Conservation (phyloP, 2,113 vertebrate species). For the Agelaius phoeniceus region DNA sequence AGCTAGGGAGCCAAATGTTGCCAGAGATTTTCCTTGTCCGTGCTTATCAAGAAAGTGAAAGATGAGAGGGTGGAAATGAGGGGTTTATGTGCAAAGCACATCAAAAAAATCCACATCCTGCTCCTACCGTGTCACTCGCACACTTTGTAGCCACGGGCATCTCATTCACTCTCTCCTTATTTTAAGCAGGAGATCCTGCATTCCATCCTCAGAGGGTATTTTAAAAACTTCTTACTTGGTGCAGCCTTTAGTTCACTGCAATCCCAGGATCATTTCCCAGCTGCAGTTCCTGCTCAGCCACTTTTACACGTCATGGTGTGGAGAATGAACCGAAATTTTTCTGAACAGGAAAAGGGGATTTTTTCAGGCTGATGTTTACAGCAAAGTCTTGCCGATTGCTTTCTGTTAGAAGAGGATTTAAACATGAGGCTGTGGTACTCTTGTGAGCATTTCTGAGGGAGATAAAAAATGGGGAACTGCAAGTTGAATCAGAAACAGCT, state of each 20-base stretch:
- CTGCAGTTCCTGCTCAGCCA: not conserved
- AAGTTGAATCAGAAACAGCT: not conserved
- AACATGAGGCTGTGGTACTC: not conserved
- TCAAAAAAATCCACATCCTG: not conserved
- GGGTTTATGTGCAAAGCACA: not conserved
- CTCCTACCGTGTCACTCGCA: not conserved
- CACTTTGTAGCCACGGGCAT: accelerated
- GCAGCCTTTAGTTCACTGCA: not conserved
- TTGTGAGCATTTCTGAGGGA: not conserved
- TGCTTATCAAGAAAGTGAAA: not conserved
- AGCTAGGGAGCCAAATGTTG: not conserved
- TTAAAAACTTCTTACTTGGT: not conserved
- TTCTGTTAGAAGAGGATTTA: not conserved
- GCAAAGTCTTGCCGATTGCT: not conserved
- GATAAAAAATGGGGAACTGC: not conserved
- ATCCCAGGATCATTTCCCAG: not conserved
- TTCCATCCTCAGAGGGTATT: not conserved
- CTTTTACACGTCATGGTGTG: not conserved
- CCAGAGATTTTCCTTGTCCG: not conserved
- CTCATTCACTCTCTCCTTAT: not conserved
- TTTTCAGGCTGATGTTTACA: not conserved
- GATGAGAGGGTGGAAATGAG: not conserved
- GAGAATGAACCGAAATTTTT: not conserved
- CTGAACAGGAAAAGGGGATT: not conserved
- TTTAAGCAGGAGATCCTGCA: not conserved